Base-by-base conservation (phyloP, 1,140 invertebrate species). In the Drosophila kepulauana region DNA sequence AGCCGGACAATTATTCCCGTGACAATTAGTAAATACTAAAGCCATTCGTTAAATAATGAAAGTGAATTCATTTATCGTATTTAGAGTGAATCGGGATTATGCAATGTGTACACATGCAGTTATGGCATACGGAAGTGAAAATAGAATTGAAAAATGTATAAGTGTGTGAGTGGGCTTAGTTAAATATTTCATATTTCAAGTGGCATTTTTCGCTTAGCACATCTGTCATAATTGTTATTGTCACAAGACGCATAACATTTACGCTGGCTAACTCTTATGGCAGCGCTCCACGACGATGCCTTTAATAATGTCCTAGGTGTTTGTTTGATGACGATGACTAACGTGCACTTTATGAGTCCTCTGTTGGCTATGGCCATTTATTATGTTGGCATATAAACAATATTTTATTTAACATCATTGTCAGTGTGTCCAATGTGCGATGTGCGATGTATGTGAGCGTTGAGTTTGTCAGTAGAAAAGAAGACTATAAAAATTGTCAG, bases 331-430 rank as follows among this genome's bases (percentile, higher is more conserved):
- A 68, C 54, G 45, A 30, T 75, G 67, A 54, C 52, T 71, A 75
- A 75, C 73, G 75, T 82, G 79, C 76, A 74, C 70, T 89, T 87
- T 87, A 89, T 70, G 84, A 84, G 80, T 85, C 69, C 74, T 82
- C 75, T 71, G 80, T 77, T 75, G 80, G 68, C 84, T 75, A 78
- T 84, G 81, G 75, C 85, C 84, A 89, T 89, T 89, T 88, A 89
- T 88, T 88, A 88, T 88, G 84, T 84, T 85, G 85, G 74, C 81
- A 85, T 79, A 89, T 88, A 89, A 88, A 88, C 84, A 89, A 88
- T 88, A 88, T 88, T 89, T 88, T 88, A 88, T 88, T 88, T 88
- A 88, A 88, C 84, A 88, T 89, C 78, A 89, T 89, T 88, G 82
- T 82, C 75, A 72, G 54, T 56, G 41, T 38, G 25, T 38, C 11